These are phyloP conservation scores for Paracentrotus lividus DNA, from an alignment of 53 echinoderm and acorn worm species.

Conservation along the genomic window DNA sequence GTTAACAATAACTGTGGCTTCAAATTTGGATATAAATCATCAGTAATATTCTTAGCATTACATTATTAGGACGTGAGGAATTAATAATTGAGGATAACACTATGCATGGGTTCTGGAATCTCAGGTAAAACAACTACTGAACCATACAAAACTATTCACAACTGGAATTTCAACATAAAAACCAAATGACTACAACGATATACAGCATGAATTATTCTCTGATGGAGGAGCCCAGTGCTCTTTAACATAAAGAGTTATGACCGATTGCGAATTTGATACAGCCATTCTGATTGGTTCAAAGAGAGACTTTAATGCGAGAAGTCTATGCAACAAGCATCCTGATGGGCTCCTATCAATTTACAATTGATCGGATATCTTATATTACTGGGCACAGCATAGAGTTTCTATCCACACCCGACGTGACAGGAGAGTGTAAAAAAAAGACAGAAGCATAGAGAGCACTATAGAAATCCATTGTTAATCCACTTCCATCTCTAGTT, in stretches of 20 bases:
- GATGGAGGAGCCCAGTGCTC: no score
- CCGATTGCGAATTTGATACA: no score
- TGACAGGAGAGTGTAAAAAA: not conserved
- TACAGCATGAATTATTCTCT: not conserved
- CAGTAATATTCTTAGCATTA: no score
- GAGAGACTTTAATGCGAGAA: no score
- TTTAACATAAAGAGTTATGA: no score
- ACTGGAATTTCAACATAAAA: conserved; percentile 3
- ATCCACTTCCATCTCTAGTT: conserved; percentile 67
- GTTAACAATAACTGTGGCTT: not conserved
- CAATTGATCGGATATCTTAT: no score
- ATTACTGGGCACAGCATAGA: no score
- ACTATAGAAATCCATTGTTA: conserved; percentile 25
- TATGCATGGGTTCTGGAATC: not conserved
- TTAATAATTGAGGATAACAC: not conserved
- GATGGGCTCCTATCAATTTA: no score
- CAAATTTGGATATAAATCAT: no score
- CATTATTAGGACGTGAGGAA: no score
- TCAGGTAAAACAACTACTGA: not conserved
- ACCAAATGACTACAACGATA: not conserved
- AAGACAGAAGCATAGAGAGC: not conserved
- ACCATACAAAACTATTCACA: not conserved
- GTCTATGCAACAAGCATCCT: no score
- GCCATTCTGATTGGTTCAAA: no score
- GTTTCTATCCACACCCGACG: not conserved